These are phyloP conservation scores for Andrena fulva DNA, from an alignment of 2,888 invertebrate species.

Conservation along the genomic window DNA sequence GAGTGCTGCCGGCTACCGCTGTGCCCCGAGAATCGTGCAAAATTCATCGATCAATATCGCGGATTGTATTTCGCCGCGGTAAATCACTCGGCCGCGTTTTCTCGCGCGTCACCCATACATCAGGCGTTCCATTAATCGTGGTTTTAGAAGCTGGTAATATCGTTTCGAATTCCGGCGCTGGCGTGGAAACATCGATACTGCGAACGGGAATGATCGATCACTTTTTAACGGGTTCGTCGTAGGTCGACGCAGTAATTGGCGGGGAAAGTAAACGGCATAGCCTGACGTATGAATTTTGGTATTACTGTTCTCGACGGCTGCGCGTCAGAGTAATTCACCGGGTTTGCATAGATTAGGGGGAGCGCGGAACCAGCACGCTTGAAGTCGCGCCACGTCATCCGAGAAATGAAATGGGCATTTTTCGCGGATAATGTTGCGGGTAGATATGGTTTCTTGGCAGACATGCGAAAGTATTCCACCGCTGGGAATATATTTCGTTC, in stretches of 20 bases:
- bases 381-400: neutral
- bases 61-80: neutral
- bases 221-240: neutral
- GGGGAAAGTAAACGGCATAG: neutral
- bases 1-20: neutral
- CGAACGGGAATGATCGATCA: neutral
- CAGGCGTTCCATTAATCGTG: no score
- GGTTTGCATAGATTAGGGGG: constrained; percentile 4
- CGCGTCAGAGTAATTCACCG: neutral
- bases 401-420: constrained; percentile 27
- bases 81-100: neutral
- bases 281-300: neutral
- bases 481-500: neutral
- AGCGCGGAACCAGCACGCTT: neutral
- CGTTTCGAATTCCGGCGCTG: neutral
- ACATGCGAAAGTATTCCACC: neutral
- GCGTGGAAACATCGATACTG: neutral
- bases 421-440: constrained; percentile 17
- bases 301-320: neutral
- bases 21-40: neutral
- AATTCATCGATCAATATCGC: constrained; percentile 24
- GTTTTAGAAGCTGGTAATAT: no score
- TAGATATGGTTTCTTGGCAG: constrained; percentile 33
- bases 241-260: neutral
- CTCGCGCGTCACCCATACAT: neutral